These are phyloP conservation scores for Chiloscyllium plagiosum DNA, from an alignment of 2,113 vertebrate genomes.

Conservation along the genomic window DNA sequence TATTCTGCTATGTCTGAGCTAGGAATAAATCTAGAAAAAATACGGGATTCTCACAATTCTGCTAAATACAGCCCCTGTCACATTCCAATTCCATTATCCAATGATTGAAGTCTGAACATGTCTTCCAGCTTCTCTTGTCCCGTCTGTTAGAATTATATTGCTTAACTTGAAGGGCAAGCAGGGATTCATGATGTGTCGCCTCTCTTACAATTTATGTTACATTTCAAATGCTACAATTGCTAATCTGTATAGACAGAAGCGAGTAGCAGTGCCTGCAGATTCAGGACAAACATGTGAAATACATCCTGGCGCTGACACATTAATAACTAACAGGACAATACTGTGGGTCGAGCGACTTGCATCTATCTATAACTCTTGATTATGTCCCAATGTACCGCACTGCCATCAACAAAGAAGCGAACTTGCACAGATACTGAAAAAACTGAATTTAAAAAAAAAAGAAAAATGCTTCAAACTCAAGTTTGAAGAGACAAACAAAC, in stretches of 20 bases:
- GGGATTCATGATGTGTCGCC: not conserved
- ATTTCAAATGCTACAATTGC: not conserved
- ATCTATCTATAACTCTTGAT: not conserved
- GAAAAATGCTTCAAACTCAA: not conserved
- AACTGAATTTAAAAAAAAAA: not conserved
- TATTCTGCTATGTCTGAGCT: not conserved
- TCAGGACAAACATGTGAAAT: not conserved
- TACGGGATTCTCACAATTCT: not conserved
- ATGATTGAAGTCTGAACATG: not conserved
- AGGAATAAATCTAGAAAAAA: not conserved
- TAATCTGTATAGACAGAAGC: not conserved
- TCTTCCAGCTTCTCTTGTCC: not conserved
- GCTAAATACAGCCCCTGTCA: not conserved
- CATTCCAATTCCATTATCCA: not conserved
- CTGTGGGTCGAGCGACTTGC: not conserved
- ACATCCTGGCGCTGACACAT: not conserved
- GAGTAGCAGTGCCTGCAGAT: not conserved
- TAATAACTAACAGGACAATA: not conserved
- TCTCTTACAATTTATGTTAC: not conserved
- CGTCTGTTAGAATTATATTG: not conserved
- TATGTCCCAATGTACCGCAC: not conserved
- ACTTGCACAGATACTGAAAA: not conserved
- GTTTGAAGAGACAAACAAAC: not conserved
- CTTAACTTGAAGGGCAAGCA: conserved; percentile 6
- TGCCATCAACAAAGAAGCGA: not conserved